Conservation (phyloP, 2,888 invertebrate genomes). For the Euphydryas editha region DNA sequence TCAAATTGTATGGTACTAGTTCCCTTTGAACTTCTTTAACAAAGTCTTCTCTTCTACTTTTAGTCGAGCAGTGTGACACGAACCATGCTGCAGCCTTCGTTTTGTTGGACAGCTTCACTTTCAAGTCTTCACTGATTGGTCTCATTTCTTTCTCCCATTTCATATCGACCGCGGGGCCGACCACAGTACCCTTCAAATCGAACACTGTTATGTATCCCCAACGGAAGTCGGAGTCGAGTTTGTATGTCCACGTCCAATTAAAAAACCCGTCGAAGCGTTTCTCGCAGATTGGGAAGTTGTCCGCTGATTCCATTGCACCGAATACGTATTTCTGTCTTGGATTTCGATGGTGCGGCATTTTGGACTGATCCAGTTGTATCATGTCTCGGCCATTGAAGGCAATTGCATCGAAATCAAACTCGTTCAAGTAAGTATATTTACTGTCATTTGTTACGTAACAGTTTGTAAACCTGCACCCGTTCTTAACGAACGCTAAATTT, state of each 20-base stretch:
- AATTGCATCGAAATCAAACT: slow-evolving; percentile 42
- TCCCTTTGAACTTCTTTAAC: background rate
- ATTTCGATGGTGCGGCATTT: slow-evolving; percentile 45
- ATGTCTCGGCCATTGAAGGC: slow-evolving; percentile 38
- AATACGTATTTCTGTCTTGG: slow-evolving; percentile 62
- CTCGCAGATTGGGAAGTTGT: slow-evolving; percentile 54
- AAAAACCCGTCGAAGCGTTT: slow-evolving; percentile 42
- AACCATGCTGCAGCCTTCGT: background rate
- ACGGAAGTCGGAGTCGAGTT: no score
- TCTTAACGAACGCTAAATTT: slow-evolving; percentile 37
- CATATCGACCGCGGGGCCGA: no score
- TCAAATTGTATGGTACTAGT: background rate
- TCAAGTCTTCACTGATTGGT: no score
- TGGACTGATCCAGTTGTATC: slow-evolving; percentile 34
- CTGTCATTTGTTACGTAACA: slow-evolving; percentile 46
- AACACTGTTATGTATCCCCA: no score
- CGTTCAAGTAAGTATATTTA: slow-evolving; percentile 29
- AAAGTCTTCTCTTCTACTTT: background rate
- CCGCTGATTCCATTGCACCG: slow-evolving; percentile 50
- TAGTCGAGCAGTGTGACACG: background rate
- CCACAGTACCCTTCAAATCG: no score
- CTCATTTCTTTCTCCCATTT: no score
- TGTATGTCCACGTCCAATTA: no score
- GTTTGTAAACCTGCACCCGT: slow-evolving; percentile 44
- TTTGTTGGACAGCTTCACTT: no score